phyloP scores from a whole-genome alignment of 2,888 invertebrate genomes.

The Drosophila siamana region DNA sequence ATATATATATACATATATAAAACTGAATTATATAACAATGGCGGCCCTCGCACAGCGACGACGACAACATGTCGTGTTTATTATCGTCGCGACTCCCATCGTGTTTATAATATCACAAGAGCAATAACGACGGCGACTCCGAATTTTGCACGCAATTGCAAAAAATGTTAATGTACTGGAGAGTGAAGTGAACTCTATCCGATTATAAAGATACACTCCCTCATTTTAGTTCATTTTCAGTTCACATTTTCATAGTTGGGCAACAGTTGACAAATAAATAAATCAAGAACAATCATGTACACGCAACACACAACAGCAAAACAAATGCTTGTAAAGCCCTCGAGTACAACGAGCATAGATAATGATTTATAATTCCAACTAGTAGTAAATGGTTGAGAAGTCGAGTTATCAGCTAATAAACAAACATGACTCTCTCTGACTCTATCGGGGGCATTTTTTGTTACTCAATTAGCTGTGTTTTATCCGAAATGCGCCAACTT shows the following conservation, averaged over 20 bases:
- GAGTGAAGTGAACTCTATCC: not conserved
- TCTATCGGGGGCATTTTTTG: not conserved
- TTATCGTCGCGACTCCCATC: conserved; percentile 36
- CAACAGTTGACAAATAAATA: conserved; percentile 38
- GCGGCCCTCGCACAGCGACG: not conserved
- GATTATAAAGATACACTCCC: conserved; percentile 4
- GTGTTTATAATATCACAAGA: conserved; percentile 23
- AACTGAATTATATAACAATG: conserved; percentile 51
- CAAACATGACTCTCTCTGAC: not conserved
- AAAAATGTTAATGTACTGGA: conserved; percentile 16
- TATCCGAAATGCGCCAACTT: not conserved
- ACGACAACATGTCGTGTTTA: conserved; percentile 38
- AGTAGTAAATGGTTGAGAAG: conserved; percentile 2
- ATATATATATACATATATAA: too few relatives aligned
- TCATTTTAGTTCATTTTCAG: too few relatives aligned
- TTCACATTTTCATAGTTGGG: not conserved
- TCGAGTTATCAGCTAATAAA: conserved; percentile 28
- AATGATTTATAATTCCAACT: conserved; percentile 34
- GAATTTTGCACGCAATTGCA: conserved; percentile 45
- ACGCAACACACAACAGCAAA: not conserved
- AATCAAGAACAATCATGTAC: conserved; percentile 1
- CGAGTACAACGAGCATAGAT: conserved; percentile 39
- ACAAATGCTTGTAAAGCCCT: conserved; percentile 4
- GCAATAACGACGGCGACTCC: conserved; percentile 8
- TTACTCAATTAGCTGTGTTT: not conserved